Evolutionary conservation across 2,888 invertebrate genomes (phyloP), one percentile per base, ranked within the genome.

Genomic region (Phalangium opilio): DNA sequence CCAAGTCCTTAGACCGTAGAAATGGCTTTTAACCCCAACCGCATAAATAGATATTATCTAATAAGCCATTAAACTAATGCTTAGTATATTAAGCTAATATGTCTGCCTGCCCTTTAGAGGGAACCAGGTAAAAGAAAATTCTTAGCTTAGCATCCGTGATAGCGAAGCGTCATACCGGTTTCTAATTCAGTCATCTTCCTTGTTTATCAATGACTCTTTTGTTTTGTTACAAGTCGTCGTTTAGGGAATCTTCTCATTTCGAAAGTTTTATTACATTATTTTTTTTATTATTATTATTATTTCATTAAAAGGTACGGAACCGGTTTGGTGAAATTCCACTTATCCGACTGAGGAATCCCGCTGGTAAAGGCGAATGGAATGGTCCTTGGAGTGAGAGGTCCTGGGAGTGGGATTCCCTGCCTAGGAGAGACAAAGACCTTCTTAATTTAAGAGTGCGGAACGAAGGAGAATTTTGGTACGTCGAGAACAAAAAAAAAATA

Each of bases 381-480:
- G 80, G 81, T 20, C 73, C 78, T 1, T 80, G 81, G 81, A 74
- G 77, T 52, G 78, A 79, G 60, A 65, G 76, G 50, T 74, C 75
- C 44, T 73, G 75, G 70, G 77, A 78, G 65, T 79, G 80, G 80
- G 75, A 76, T 61, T 74, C 75, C 15, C 67, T 79, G 42, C 71
- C 75, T 15, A 70, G 73, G 42, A 66, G 75, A 51, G 77, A 77
- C 63, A 75, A 77, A 56, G 76, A 76, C 56, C 65, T 76, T 50
- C 71, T 78, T 3, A 75, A 75, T 49, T 73, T 75, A 8, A 62
- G 76, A 52, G 73, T 75, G 15, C 67, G 75, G 54, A 75, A 77
- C 59, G 78, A 79, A 58, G 79, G 78, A 19, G 79, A 79, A 64
- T 79, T 79, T 63, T 79, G 78, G 77, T 75, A 61, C 64, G 64